Evolutionary conservation across 2,113 vertebrate species (phyloP).

Genomic region (Nyctibius bracteatus): DNA sequence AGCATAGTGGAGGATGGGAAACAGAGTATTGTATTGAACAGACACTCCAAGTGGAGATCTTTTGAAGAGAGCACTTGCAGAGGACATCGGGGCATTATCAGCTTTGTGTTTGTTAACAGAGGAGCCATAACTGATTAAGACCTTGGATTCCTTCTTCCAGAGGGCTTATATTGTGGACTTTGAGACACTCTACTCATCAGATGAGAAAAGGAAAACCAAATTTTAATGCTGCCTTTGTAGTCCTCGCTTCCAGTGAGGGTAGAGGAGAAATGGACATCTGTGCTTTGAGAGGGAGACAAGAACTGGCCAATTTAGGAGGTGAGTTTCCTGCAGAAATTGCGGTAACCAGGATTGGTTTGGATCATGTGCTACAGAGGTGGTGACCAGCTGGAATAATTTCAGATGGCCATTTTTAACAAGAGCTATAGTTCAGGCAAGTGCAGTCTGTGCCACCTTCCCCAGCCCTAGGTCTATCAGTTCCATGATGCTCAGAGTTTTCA

Average conservation of each 20-base stretch:
- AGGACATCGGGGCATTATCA: background rate
- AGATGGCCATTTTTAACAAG: background rate
- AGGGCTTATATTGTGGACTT: background rate
- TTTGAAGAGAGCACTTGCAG: background rate
- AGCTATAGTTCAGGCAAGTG: background rate
- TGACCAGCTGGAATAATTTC: background rate
- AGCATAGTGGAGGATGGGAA: background rate
- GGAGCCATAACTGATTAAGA: background rate
- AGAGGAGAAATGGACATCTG: background rate
- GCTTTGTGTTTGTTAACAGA: background rate
- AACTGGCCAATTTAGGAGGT: background rate
- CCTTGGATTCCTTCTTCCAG: background rate
- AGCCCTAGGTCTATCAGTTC: background rate
- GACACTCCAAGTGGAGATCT: background rate
- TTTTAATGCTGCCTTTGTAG: background rate
- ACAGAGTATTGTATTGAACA: background rate
- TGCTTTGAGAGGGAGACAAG: background rate
- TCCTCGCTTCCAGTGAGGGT: background rate
- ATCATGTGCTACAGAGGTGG: background rate
- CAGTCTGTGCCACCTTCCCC: background rate
- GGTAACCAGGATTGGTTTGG: background rate
- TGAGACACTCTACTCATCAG: background rate
- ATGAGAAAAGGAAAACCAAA: background rate
- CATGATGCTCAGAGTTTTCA: background rate
- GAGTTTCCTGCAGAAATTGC: background rate